These are phyloP conservation scores for Standfussiana lucernea DNA, from an alignment of 2,888 invertebrate species.

Conservation along the genomic window DNA sequence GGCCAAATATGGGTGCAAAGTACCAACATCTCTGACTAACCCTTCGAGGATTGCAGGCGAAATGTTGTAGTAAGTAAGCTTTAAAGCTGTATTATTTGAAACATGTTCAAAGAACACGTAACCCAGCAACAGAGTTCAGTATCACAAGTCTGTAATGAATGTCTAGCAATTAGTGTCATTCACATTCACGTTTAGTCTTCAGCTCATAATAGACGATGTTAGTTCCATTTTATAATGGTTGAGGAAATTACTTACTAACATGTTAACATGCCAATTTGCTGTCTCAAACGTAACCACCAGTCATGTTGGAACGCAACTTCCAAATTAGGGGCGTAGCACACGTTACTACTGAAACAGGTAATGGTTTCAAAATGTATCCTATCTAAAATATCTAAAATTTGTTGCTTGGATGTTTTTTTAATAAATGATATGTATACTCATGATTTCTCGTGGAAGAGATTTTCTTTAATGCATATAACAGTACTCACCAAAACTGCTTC, in stretches of 20 bases:
- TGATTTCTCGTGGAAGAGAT: not conserved
- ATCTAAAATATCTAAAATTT: not conserved
- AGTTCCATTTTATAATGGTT: not conserved
- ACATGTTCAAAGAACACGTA: not conserved
- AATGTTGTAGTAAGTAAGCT: not conserved
- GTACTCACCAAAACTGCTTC: not conserved
- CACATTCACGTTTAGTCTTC: not conserved
- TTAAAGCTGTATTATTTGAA: not conserved
- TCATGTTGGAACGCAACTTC: not conserved
- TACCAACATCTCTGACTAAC: not conserved
- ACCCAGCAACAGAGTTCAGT: not conserved
- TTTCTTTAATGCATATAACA: not conserved
- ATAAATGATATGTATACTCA: not conserved
- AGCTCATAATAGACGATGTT: not conserved
- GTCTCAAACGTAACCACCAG: not conserved
- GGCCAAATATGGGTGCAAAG: not conserved
- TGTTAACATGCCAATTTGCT: slow-evolving; percentile 5
- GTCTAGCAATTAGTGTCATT: slow-evolving; percentile 26
- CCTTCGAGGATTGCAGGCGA: not conserved
- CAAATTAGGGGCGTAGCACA: not conserved
- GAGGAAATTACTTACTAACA: slow-evolving; percentile 1
- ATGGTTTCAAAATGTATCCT: not conserved
- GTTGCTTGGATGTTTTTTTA: not conserved
- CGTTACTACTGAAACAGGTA: not conserved
- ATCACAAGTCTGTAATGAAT: slow-evolving; percentile 4